phyloP scores from a whole-genome alignment of 1,140 invertebrate species.

The Ctenoplectra terminalis region DNA sequence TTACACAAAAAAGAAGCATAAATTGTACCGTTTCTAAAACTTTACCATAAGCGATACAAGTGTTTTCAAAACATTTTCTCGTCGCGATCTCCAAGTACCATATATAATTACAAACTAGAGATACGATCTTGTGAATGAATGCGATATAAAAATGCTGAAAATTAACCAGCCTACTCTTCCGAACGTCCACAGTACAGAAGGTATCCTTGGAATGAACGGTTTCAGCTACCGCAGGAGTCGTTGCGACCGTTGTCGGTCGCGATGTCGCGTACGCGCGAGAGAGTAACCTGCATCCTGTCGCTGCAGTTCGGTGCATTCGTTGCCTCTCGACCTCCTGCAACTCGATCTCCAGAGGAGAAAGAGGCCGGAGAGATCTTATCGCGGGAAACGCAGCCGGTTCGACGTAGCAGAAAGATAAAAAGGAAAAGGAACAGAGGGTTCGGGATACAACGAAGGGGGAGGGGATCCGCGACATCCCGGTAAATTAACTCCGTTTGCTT shows the following conservation, averaged over 20 bases:
- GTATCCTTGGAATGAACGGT: constrained; percentile 29
- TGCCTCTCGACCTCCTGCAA: constrained; percentile 67
- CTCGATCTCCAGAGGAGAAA: constrained; percentile 65
- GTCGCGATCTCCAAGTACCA: too few relatives aligned
- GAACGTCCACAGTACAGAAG: constrained; percentile 11
- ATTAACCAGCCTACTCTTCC: too few relatives aligned
- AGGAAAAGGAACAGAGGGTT: constrained; percentile 39
- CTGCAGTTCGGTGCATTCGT: constrained; percentile 55
- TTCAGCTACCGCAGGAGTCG: constrained; percentile 35
- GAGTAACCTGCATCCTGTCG: constrained; percentile 63
- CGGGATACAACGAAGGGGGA: not conserved
- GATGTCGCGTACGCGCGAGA: too few relatives aligned
- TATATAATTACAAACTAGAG: too few relatives aligned
- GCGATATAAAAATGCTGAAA: too few relatives aligned
- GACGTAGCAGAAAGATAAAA: constrained; percentile 68
- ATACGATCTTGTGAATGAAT: too few relatives aligned
- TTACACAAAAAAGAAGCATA: too few relatives aligned
- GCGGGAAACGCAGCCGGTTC: constrained; percentile 69
- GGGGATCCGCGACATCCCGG: constrained; percentile 66
- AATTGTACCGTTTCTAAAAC: too few relatives aligned
- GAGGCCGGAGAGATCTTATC: constrained; percentile 62
- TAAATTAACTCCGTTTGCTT: constrained; percentile 66
- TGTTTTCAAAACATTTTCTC: too few relatives aligned
- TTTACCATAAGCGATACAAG: too few relatives aligned
- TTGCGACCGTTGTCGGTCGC: constrained; percentile 20